Evolutionary conservation across 2,888 invertebrate species (phyloP).

Genomic region (Nemoura dubitans): DNA sequence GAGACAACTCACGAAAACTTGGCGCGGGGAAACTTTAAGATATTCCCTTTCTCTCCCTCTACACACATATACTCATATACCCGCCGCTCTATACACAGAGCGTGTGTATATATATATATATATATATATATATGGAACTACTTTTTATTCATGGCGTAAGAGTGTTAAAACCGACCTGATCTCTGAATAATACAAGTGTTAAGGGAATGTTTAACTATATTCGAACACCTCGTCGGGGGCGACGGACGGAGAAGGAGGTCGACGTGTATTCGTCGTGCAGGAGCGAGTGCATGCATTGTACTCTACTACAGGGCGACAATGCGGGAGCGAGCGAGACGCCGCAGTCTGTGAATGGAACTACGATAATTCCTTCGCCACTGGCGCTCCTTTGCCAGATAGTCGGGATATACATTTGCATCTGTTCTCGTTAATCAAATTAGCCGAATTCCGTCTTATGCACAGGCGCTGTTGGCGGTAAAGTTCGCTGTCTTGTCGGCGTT

Average conservation of each 20-base stretch:
- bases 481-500: no score
- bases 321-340: no score
- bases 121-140: no score
- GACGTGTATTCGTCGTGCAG: no score
- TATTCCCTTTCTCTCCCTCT: constrained; percentile 42
- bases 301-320: no score
- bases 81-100: no score
- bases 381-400: background rate
- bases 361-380: no score
- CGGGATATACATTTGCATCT: background rate
- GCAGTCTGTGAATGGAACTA: no score
- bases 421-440: constrained; percentile 2
- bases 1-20: background rate
- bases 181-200: constrained; percentile 50
- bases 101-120: no score
- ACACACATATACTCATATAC: no score
- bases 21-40: constrained; percentile 24
- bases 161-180: constrained; percentile 49
- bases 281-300: no score
- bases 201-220: constrained; percentile 46
- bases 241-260: background rate
- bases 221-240: background rate
- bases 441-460: background rate
- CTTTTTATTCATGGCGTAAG: constrained; percentile 49
- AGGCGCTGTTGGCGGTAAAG: no score